Evolutionary conservation across 1,140 invertebrate species (phyloP), one percentile per base, ranked within the genome.

Genomic region (Pseudomyrmex flavicornis): DNA sequence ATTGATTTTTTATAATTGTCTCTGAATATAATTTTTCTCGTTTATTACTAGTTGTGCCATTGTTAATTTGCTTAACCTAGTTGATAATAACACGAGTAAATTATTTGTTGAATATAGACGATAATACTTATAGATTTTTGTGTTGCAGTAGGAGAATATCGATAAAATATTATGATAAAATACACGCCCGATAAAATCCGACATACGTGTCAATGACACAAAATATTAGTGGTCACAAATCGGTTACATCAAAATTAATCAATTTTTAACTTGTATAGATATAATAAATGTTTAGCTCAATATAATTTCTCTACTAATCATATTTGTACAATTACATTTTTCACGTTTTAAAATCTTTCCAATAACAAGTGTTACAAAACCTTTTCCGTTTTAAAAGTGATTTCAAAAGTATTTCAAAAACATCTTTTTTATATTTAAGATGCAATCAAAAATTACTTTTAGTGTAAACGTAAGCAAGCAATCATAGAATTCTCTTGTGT

Each of bases 101-200:
- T 63, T 63, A 26, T n/a, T 68, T 84, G 74, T 83, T 50, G n/a
- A 72, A 54, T 7, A 63, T 35, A 52, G 13, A 52, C 50, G 75
- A 80, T 66, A 50, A 26, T 15, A 74, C 73, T 80, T 54, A 1
- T 59, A 70, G 35, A 35, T 35, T 35, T 26, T 26, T 56, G 35
- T 10, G n/a, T 4, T 4, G 20, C n/a, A 70, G 17, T 69, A 62
- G 52, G 8, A 68, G n/a, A 15, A 22, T 46, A 26, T n/a, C 9
- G 74, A 84, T 76, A 84, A 87, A 84, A 56, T 26, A 26, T 59
- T 65, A 15, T 2, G 82, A 88, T 87, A 88, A 80, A 80, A 44
- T 56, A 68, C 50, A 61, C 17, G 13, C 9, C 75, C 68, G 65
- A 52, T 86, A 74, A 83, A 65, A 65, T 50, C 35, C 44, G 52